Evolutionary conservation across 2,113 vertebrate species (phyloP), one percentile per base, ranked within the genome.

Genomic region (Charina bottae): DNA sequence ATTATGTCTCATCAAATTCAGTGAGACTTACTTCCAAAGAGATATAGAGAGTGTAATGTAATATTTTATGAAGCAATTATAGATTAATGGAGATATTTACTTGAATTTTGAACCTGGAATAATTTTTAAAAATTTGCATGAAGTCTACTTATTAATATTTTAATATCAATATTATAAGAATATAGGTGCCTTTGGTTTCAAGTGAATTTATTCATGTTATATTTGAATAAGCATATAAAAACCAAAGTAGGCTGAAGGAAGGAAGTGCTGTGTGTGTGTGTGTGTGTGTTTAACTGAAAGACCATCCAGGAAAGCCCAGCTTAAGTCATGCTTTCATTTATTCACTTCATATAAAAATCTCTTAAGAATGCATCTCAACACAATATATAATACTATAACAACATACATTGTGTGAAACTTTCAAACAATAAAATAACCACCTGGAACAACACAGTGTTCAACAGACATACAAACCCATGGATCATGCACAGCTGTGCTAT

Each of bases 331-430:
- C 99, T 98, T 98, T 98, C 96, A 97, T 98, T 99, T 99, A 99
- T 99, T 99, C 98, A 99, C 98, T 98, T 99, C 98, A 99, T 99
- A 99, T 98, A 99, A 99, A 99, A 99, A 98, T 99, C 98, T 98
- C 98, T 99, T 97, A 98, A 98, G 98, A 99, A 99, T 98, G 98
- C 97, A 98, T 98, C 97, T 98, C 97, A 98, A 98, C 99, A 99
- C 99, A 99, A 99, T 99, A 99, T 98, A 99, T 97, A 99, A 98
- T 98, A 99, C 97, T 98, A 97, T 98, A 98, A 98, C 98, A 99
- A 98, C 98, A 99, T 99, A 99, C 98, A 98, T 98, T 96, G 98
- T 99, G 99, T 99, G 98, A 98, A 98, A 98, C 98, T 97, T 97
- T 92, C 96, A 98, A 98, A 97, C 97, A 98, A 97, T 97, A 97